A percentile compares a stretch with the other conserved stretches of the same genome.
phyloP scores from a whole-genome alignment of 53 echinoderm and acorn worm species.

The Antedon mediterranea region DNA sequence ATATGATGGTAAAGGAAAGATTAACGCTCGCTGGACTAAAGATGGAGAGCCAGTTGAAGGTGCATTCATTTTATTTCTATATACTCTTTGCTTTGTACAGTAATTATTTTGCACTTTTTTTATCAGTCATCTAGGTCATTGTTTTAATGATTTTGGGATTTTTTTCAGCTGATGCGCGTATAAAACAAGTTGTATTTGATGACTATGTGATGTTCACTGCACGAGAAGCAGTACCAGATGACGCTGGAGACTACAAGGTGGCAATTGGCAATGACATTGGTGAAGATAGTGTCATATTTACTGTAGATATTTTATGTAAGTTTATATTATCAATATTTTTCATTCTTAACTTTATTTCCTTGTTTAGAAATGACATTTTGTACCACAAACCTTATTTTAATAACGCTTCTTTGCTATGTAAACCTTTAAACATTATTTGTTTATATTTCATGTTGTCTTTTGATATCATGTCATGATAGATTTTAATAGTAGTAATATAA shows the following conservation, averaged over 20 bases:
- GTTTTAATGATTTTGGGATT: background rate
- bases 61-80: conserved; percentile 1
- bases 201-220: conserved; percentile 80
- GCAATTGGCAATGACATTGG: conserved; percentile 63
- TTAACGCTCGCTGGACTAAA: conserved; percentile 39
- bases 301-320: conserved; percentile 76
- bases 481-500: too few relatives aligned
- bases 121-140: background rate
- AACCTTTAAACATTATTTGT: too few relatives aligned
- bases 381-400: too few relatives aligned
- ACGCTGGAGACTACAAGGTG: conserved; percentile 71
- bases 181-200: conserved; percentile 69
- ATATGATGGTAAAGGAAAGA: conserved; percentile 67
- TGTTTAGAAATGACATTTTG: too few relatives aligned
- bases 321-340: too few relatives aligned
- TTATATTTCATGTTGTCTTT: too few relatives aligned
- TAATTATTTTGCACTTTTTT: too few relatives aligned
- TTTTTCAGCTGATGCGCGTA: conserved; percentile 35
- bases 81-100: background rate
- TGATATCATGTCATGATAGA: too few relatives aligned
- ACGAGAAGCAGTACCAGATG: conserved; percentile 47
- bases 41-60: conserved; percentile 60
- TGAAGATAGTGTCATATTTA: conserved; percentile 52
- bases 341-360: too few relatives aligned
- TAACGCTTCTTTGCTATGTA: too few relatives aligned